phyloP scores from a whole-genome alignment of 2,888 invertebrate species.

The Acronicta leporina region DNA sequence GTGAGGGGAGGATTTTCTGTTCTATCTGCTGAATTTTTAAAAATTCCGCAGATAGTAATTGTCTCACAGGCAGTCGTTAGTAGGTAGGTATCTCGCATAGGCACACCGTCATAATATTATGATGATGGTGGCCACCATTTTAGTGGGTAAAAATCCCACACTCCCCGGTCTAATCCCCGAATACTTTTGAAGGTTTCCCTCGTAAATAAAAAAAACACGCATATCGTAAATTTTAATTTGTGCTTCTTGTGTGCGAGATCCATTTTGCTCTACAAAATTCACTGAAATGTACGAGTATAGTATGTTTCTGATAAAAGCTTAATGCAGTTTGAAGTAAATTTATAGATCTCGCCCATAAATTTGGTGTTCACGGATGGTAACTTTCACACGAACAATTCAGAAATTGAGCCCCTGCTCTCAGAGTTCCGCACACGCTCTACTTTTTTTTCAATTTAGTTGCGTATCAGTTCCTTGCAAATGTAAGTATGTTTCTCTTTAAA shows the following conservation, averaged over 20 bases:
- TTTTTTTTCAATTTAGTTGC: slow-evolving; percentile 32
- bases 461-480: slow-evolving; percentile 24
- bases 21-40: too few species aligned
- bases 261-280: neutral
- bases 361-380: slow-evolving; percentile 46
- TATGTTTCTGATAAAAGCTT: slow-evolving; percentile 29
- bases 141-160: too few species aligned
- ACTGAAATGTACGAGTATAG: neutral
- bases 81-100: too few species aligned
- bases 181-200: too few species aligned
- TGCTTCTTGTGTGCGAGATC: neutral
- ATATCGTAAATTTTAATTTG: neutral
- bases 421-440: slow-evolving; percentile 44
- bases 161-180: too few species aligned
- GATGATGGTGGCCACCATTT: too few species aligned
- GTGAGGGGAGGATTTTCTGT: too few species aligned
- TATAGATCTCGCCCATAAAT: slow-evolving; percentile 46
- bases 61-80: too few species aligned
- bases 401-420: slow-evolving; percentile 53
- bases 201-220: too few species aligned
- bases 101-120: too few species aligned
- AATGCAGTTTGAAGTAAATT: slow-evolving; percentile 16
- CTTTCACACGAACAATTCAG: slow-evolving; percentile 43
- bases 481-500: neutral
- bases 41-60: too few species aligned